Evolutionary conservation across 2,888 invertebrate species (phyloP).

Genomic region (Blera fallax): DNA sequence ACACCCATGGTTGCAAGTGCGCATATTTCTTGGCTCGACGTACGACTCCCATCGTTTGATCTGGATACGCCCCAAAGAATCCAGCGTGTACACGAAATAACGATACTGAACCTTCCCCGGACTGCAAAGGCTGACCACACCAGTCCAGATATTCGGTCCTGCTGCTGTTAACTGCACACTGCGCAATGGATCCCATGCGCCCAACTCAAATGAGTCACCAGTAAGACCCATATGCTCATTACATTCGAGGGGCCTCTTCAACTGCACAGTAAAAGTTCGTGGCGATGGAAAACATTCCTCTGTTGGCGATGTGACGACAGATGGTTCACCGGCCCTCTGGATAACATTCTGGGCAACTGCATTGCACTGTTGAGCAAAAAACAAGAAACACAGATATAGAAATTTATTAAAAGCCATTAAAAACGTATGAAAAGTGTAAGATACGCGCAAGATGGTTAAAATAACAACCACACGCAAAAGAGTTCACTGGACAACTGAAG

Average conservation of each 20-base stretch:
- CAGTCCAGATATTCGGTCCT: slow-evolving; percentile 84
- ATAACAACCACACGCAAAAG: slow-evolving; percentile 16
- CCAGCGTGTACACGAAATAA: slow-evolving; percentile 78
- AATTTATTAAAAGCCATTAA: not conserved
- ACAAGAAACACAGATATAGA: slow-evolving; percentile 35
- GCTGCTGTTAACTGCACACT: slow-evolving; percentile 82
- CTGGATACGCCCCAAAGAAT: slow-evolving; percentile 77
- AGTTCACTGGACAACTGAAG: slow-evolving; percentile 24
- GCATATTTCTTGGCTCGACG: slow-evolving; percentile 83
- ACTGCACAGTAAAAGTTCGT: slow-evolving; percentile 78
- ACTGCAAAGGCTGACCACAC: slow-evolving; percentile 83
- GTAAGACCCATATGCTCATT: slow-evolving; percentile 88
- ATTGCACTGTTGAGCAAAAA: slow-evolving; percentile 63
- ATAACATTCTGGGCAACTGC: slow-evolving; percentile 55
- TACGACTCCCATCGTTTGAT: slow-evolving; percentile 80
- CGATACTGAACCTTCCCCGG: slow-evolving; percentile 82
- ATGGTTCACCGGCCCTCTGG: slow-evolving; percentile 47
- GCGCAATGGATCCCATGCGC: slow-evolving; percentile 87
- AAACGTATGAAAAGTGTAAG: not conserved
- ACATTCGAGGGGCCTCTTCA: slow-evolving; percentile 82
- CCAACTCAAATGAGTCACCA: slow-evolving; percentile 87
- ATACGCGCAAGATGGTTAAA: not conserved
- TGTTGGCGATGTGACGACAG: slow-evolving; percentile 33
- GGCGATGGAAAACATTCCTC: slow-evolving; percentile 71
- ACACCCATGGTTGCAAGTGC: slow-evolving; percentile 72